These are phyloP conservation scores for Euschistus heros DNA, from an alignment of 1,140 invertebrate genomes.

Conservation along the genomic window DNA sequence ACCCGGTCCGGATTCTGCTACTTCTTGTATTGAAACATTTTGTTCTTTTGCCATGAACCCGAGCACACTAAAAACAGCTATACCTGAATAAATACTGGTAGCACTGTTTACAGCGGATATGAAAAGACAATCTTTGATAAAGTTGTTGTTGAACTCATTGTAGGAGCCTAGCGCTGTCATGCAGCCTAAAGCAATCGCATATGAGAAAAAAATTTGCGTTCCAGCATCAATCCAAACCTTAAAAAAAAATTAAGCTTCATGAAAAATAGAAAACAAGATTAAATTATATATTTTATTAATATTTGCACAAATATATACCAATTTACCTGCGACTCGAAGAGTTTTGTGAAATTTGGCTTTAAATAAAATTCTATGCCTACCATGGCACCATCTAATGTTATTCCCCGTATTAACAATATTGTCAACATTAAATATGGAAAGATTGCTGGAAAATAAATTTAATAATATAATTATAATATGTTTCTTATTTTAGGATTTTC, in stretches of 20 bases:
- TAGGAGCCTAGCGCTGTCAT: slow-evolving; percentile 63
- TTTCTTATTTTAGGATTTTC: too few species aligned
- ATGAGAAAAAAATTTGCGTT: slow-evolving; percentile 59
- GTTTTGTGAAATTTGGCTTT: slow-evolving; percentile 56
- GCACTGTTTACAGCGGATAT: slow-evolving; percentile 58
- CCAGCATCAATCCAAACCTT: slow-evolving; percentile 42
- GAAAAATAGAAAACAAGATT: not conserved
- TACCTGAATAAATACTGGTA: slow-evolving; percentile 61
- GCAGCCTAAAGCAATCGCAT: slow-evolving; percentile 58
- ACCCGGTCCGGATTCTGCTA: slow-evolving; percentile 56
- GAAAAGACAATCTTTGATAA: slow-evolving; percentile 49
- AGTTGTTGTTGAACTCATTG: slow-evolving; percentile 62
- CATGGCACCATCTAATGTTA: slow-evolving; percentile 56
- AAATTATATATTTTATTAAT: not conserved
- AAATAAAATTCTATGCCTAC: slow-evolving; percentile 67
- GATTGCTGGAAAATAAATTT: slow-evolving; percentile 41
- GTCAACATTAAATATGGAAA: slow-evolving; percentile 69
- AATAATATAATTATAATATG: too few species aligned
- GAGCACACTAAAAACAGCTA: slow-evolving; percentile 69
- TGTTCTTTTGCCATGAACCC: slow-evolving; percentile 60
- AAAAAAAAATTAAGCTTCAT: slow-evolving; percentile 20
- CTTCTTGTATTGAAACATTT: slow-evolving; percentile 46
- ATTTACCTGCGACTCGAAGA: slow-evolving; percentile 42
- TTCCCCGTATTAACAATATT: slow-evolving; percentile 51
- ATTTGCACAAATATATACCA: too few species aligned